Evolutionary conservation across 2,888 invertebrate species (phyloP), one percentile per base, ranked within the genome.

Genomic region (Amaurobius ferox): DNA sequence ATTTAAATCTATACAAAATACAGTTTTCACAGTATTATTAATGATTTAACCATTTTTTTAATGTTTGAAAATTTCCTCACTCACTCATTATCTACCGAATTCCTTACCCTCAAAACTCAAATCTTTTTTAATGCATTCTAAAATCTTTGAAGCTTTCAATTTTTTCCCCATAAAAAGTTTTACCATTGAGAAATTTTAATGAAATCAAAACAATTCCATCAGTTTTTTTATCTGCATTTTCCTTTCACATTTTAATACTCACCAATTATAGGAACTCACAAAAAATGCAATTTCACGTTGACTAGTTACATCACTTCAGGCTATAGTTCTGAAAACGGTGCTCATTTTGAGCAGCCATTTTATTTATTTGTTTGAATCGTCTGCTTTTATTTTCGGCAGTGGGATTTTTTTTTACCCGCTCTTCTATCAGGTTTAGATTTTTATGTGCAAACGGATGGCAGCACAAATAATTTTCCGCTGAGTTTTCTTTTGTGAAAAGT

Each of bases 381-480:
- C 55, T 55, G 55, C 55, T 55, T 55, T n/a, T 55, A 55, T 23
- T 55, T 55, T 1, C 11, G 6, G 16, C 23, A 44, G 44, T 11
- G 16, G 16, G 16, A 44, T 16, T 1, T 3, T 3, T 55, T 44
- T 44, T 55, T 55, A 35, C 23, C 19, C 11, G 5, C 40, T 30
- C 19, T 48, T 55, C 48, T 32, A 32, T 55, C 32, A 16, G 13
- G 72, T 74, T 64, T 61, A 40, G 55, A 68, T 30, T 70, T 77
- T 78, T 78, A 78, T 78, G 70, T 26, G 30, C 39, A 9, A 61
- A 16, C 35, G 73, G 61, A 67, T 73, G 73, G 73, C 80, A 73
- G 66, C 35, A 48, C 80, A 80, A 80, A 80, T 80, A 80, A 80
- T 80, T 80, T 80, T 67, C 67, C 80, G 48, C 68, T 3, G 55